Conservation (phyloP, 2,113 vertebrate species). For the Macrotus californicus region DNA sequence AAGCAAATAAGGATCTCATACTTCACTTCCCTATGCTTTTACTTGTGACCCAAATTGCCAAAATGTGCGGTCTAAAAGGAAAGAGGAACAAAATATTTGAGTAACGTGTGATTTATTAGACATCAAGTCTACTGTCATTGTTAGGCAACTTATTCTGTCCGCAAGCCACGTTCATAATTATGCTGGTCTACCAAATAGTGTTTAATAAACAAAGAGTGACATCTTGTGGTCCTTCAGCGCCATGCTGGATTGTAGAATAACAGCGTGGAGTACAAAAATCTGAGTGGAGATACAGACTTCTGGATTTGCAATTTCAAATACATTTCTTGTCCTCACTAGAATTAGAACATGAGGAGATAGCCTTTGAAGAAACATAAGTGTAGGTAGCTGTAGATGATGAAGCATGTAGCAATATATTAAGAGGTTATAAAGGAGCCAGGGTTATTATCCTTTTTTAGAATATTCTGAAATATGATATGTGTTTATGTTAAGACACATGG, state of each 20-base stretch:
- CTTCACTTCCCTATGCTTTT: neutral
- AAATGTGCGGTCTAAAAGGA: neutral
- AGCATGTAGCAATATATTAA: neutral
- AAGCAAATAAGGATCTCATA: neutral
- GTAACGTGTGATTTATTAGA: neutral
- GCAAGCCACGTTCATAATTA: neutral
- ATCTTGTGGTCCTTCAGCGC: conserved; percentile 58
- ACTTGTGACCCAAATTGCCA: neutral
- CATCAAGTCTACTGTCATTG: neutral
- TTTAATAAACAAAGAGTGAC: conserved; percentile 57
- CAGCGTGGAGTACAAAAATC: neutral
- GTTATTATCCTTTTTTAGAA: neutral
- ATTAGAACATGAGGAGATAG: neutral
- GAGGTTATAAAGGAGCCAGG: neutral
- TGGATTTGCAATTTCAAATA: neutral
- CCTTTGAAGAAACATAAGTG: neutral
- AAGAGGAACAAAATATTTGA: neutral
- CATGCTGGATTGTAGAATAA: neutral
- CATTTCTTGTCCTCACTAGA: neutral
- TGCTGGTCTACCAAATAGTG: neutral
- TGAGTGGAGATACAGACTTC: neutral
- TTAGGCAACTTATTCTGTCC: neutral
- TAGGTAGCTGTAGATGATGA: neutral
- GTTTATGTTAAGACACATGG: neutral
- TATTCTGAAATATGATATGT: neutral